These are phyloP conservation scores for Kradibia gibbosae DNA, from an alignment of 1,140 invertebrate species.

Conservation along the genomic window DNA sequence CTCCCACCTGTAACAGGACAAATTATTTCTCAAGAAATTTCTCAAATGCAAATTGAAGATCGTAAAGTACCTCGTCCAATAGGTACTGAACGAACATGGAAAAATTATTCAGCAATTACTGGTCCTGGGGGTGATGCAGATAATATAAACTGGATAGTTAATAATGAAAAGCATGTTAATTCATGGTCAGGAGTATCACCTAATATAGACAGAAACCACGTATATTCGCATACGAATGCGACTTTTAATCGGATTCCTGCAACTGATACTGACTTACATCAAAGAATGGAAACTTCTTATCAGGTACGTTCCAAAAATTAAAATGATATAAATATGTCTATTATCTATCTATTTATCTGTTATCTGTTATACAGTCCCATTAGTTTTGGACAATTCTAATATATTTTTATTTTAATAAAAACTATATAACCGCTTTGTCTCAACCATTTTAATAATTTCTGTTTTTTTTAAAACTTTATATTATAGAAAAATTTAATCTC, in stretches of 20 bases:
- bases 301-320: constrained; percentile 61
- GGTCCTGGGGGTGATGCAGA: constrained; percentile 70
- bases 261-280: constrained; percentile 68
- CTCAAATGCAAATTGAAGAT: constrained; percentile 75
- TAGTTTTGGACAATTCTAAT: no score
- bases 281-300: constrained; percentile 71
- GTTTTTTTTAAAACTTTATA: no score
- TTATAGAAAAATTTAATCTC: no score
- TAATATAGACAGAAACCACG: constrained; percentile 67
- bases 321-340: neutral
- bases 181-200: constrained; percentile 64
- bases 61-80: constrained; percentile 84
- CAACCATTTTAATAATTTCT: no score
- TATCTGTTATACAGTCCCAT: no score
- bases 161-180: constrained; percentile 70
- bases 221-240: constrained; percentile 66
- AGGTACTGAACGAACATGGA: constrained; percentile 83
- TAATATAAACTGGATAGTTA: constrained; percentile 76
- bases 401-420: neutral
- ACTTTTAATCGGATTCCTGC: constrained; percentile 65
- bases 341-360: no score
- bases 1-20: constrained; percentile 74
- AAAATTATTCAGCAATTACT: constrained; percentile 69
- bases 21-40: constrained; percentile 62
- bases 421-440: neutral